Evolutionary conservation across 2,113 vertebrate species (phyloP).

Genomic region (Silurus glanis): DNA sequence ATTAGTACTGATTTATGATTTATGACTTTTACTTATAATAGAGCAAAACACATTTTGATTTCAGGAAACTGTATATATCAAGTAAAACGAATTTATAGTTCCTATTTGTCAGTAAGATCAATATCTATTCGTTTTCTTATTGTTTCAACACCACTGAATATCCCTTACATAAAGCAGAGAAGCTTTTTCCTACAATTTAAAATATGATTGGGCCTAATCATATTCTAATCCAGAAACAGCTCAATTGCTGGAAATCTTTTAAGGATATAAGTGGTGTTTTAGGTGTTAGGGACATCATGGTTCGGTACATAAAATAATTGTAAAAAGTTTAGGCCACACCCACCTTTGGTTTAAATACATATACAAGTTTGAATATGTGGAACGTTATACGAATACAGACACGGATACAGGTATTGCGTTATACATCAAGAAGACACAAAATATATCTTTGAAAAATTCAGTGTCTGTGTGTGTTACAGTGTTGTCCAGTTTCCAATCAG

Average conservation of each 20-base stretch:
- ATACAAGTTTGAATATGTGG: background rate
- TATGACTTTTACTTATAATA: background rate
- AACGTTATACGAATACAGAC: no score
- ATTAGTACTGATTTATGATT: background rate
- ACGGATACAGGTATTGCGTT: background rate
- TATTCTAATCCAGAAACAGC: background rate
- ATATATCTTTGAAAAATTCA: background rate
- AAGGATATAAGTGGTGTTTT: background rate
- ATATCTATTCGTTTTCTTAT: background rate
- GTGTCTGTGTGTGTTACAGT: constrained; percentile 10
- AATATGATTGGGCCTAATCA: background rate
- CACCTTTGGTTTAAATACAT: background rate
- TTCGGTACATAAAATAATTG: no score
- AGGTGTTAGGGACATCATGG: background rate
- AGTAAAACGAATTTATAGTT: background rate
- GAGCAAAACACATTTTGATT: background rate
- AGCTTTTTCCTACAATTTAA: background rate
- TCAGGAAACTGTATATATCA: background rate
- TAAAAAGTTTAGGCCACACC: background rate
- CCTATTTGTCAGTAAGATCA: background rate
- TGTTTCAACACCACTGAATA: background rate
- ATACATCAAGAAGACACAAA: background rate
- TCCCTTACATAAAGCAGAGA: background rate
- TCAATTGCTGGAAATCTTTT: background rate
- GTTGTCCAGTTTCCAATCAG: constrained; percentile 17